phyloP scores from a whole-genome alignment of 2,888 invertebrate species.

The Encarsia formosa region DNA sequence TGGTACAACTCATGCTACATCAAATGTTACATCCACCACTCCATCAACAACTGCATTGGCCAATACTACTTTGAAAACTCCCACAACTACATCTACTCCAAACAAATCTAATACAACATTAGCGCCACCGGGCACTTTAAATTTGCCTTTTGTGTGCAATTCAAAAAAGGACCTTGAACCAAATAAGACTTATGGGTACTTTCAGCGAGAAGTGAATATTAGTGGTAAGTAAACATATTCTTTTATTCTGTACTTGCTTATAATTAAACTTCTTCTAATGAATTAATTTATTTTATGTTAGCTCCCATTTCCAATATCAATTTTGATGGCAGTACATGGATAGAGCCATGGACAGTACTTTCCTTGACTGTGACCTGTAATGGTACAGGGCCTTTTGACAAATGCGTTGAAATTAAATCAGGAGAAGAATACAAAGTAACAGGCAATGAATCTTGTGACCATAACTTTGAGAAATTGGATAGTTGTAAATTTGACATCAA shows the following conservation, averaged over 20 bases:
- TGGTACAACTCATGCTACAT: conserved; percentile 21
- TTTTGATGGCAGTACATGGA: conserved; percentile 74
- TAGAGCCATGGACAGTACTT: conserved; percentile 75
- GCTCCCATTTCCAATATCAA: conserved; percentile 69
- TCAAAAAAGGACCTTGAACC: conserved; percentile 62
- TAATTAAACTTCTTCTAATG: background rate
- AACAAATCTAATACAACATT: conserved; percentile 19
- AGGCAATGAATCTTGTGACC: conserved; percentile 70
- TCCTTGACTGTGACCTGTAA: conserved; percentile 67
- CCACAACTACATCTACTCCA: conserved; percentile 20
- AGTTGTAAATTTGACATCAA: conserved; percentile 62
- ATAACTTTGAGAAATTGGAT: conserved; percentile 42
- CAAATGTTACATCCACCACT: conserved; percentile 26
- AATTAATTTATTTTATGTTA: conserved; percentile 40
- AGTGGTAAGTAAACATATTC: conserved; percentile 61
- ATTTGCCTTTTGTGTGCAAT: conserved; percentile 58
- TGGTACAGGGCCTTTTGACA: conserved; percentile 70
- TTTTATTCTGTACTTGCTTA: no score
- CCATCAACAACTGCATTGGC: conserved; percentile 26
- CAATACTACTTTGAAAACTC: conserved; percentile 20
- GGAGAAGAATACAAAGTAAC: conserved; percentile 67
- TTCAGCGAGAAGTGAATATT: conserved; percentile 60
- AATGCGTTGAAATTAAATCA: conserved; percentile 63
- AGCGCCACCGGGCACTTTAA: conserved; percentile 35
- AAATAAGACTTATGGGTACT: conserved; percentile 71